Base-by-base conservation (phyloP, 2,797 vertebrate genomes). In the Propithecus perrieri region DNA sequence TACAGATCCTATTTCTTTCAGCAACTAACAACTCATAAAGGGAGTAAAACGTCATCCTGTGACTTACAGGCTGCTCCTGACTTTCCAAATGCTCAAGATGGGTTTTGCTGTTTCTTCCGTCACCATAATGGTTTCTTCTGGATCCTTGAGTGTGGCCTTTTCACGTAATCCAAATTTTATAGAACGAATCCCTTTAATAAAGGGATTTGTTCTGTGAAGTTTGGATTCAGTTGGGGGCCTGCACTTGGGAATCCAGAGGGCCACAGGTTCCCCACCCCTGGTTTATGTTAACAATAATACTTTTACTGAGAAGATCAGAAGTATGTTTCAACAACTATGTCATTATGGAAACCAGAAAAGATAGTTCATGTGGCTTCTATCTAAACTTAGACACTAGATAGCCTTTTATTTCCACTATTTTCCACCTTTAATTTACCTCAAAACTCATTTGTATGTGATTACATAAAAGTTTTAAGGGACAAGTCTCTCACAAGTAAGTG, bases 281-380 rank as follows among this genome's bases (percentile, higher is more conserved):
- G 26, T 94, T 92, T 94, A 92, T 80, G 65, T 63, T 48, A 92
- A 89, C 30, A 96, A 24, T 35, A 81, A 94, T 48, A 90, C 24
- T 96, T 89, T 96, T 89, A 35, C 63, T 76, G 96, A 59, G 85
- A 96, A 97, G 85, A 84, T 20, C 28, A 95, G 78, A 38, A 59
- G 83, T 95, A 35, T 61, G 7, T 72, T 57, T 93, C 94, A 93
- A 91, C 46, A 65, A 94, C 30, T 15, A 85, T 63, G 8, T 41
- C 71, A 90, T 78, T 85, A 89, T 24, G 46, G n/a, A 63, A 94
- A 80, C 12, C 14, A 22, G 4, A 96, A 50, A 93, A n/a, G 7
- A 12, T 72, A 69, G 6, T 12, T 84, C 74, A 20, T 76, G 89
- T 22, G 41, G 41, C n/a, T 85, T 63, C 46, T 91, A 28, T 87